Evolutionary conservation across 2,797 vertebrate species (phyloP).

Genomic region (Pseudochromis fuscus): DNA sequence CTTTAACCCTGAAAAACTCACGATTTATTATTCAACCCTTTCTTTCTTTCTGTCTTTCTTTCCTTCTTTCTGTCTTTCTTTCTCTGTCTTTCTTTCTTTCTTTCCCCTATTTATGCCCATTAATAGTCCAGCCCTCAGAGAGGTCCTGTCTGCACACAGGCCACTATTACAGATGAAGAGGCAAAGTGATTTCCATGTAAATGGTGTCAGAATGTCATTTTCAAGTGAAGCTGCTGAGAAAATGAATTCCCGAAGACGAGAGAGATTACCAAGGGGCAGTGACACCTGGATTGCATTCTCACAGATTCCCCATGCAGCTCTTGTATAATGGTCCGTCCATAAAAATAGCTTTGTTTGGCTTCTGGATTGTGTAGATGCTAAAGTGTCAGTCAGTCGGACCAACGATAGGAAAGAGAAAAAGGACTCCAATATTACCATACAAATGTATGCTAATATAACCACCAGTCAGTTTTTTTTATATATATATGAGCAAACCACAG

Average conservation of each 20-base stretch:
- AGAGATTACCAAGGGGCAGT: constrained; percentile 78
- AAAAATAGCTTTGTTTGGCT: constrained; percentile 83
- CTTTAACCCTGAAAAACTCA: constrained; percentile 50
- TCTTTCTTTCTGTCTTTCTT: constrained; percentile 13
- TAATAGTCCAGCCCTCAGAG: constrained; percentile 72
- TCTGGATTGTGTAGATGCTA: constrained; percentile 55
- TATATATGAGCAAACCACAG: constrained; percentile 61
- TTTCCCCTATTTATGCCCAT: constrained; percentile 49
- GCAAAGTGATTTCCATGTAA: constrained; percentile 87
- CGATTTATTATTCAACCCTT: constrained; percentile 32
- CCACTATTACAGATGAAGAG: constrained; percentile 76
- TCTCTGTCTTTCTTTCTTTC: background rate
- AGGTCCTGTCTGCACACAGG: constrained; percentile 71
- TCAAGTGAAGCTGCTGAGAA: constrained; percentile 78
- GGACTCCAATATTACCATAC: constrained; percentile 69
- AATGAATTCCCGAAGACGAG: constrained; percentile 83
- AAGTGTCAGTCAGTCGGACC: constrained; percentile 72
- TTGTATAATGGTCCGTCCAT: constrained; percentile 80
- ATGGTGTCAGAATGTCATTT: constrained; percentile 84
- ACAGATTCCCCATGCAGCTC: constrained; percentile 74
- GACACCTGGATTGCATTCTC: constrained; percentile 82
- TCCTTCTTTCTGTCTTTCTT: constrained; percentile 14
- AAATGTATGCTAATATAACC: constrained; percentile 77
- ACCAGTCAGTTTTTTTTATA: constrained; percentile 61
- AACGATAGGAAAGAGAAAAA: constrained; percentile 56